A percentile compares a stretch with the other conserved stretches of the same genome.
Evolutionary conservation across 2,888 invertebrate species (phyloP).

Genomic region (Epinotia brunnichana): DNA sequence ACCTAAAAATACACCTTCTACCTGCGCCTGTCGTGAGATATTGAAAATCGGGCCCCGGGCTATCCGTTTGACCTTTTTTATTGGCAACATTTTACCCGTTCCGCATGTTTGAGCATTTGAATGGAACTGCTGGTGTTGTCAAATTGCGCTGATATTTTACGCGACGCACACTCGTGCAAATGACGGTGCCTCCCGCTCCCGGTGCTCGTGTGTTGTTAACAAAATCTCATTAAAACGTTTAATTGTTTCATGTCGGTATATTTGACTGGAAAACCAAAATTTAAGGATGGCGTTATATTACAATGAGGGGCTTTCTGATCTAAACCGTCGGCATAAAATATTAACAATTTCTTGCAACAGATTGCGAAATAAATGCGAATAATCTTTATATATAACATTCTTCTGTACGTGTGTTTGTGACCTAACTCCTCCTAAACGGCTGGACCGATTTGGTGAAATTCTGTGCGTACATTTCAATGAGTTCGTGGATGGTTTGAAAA

Average conservation of each 20-base stretch:
- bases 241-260: conserved; percentile 30
- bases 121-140: conserved; percentile 61
- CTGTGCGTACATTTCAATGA: no score
- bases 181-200: conserved; percentile 24
- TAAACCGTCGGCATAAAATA: background rate
- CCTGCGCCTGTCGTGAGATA: conserved; percentile 70
- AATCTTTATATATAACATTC: no score
- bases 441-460: no score
- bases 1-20: conserved; percentile 58
- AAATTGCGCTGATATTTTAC: conserved; percentile 60
- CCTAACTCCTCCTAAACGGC: no score
- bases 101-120: conserved; percentile 67
- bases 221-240: conserved; percentile 38
- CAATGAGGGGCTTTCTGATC: background rate
- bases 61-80: conserved; percentile 79
- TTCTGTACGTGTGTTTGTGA: no score
- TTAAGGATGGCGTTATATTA: conserved; percentile 6
- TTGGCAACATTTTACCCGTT: conserved; percentile 79
- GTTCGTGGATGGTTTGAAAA: no score
- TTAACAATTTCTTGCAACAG: background rate
- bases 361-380: background rate
- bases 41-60: conserved; percentile 75
- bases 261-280: conserved; percentile 24
- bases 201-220: conserved; percentile 29
- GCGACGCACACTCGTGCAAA: conserved; percentile 29